phyloP scores from a whole-genome alignment of 2,113 vertebrate genomes.

The Loxodonta africana region DNA sequence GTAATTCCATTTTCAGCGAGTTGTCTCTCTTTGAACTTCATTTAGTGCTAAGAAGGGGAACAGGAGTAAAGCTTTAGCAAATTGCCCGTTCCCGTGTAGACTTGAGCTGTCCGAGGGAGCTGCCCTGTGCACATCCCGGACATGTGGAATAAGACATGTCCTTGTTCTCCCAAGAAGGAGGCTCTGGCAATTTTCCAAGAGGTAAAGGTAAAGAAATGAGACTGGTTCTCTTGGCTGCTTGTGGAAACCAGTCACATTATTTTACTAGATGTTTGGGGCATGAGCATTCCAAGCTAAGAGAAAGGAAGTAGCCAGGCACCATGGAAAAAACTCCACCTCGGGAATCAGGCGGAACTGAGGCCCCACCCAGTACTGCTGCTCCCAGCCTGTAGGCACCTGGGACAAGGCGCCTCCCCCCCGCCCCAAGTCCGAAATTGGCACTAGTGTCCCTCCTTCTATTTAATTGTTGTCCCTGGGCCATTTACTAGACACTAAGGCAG shows the following conservation, averaged over 20 bases:
- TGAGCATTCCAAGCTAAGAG: neutral
- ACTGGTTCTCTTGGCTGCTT: neutral
- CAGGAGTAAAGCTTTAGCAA: neutral
- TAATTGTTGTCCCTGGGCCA: neutral
- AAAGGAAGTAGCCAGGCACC: neutral
- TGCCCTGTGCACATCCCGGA: neutral
- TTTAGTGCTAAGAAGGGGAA: constrained; percentile 28
- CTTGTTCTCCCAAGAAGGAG: constrained; percentile 7
- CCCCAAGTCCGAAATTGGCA: neutral
- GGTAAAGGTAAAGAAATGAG: neutral
- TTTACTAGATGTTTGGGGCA: neutral
- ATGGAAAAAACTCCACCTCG: neutral
- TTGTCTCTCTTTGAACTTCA: constrained; percentile 10
- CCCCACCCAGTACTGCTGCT: rapidly evolving
- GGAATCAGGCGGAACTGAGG: neutral
- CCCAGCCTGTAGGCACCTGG: neutral
- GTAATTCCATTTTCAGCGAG: constrained; percentile 57
- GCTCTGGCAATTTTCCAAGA: constrained; percentile 42
- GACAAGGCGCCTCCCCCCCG: neutral
- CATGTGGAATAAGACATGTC: neutral
- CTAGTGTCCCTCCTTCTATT: neutral
- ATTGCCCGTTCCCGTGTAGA: neutral
- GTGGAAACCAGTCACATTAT: neutral
- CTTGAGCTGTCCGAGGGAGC: neutral
- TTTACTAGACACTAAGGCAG: neutral